phyloP scores from a whole-genome alignment of 2,797 vertebrate species.

The Hemitrygon akajei region DNA sequence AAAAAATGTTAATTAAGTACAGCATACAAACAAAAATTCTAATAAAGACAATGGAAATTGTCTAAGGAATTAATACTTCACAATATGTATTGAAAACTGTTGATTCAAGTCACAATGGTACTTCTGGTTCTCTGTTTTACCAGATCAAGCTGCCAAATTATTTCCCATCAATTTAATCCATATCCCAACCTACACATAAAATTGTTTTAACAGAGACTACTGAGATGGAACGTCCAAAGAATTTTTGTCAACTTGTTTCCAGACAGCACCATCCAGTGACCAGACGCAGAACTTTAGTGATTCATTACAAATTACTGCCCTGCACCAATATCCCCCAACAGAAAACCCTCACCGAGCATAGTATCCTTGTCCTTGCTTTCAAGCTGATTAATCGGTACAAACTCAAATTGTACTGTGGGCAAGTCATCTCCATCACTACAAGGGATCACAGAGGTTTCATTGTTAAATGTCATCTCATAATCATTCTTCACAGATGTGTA shows the following conservation, averaged over 20 bases:
- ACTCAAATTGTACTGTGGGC: constrained; percentile 83
- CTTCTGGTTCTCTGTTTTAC: neutral
- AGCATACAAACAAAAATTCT: neutral
- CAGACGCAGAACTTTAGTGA: neutral
- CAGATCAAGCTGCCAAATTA: neutral
- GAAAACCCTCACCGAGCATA: constrained; percentile 72
- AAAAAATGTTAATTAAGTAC: neutral
- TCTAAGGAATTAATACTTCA: neutral
- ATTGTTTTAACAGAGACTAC: neutral
- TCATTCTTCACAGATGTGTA: constrained; percentile 75
- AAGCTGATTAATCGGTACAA: constrained; percentile 75
- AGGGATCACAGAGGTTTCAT: constrained; percentile 77
- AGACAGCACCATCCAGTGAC: neutral
- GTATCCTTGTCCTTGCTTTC: constrained; percentile 78
- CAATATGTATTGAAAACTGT: neutral
- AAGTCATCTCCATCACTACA: constrained; percentile 81
- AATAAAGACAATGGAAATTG: neutral
- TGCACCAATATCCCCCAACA: neutral
- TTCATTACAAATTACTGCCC: neutral
- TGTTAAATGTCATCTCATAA: constrained; percentile 80
- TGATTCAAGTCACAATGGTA: neutral
- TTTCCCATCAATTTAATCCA: neutral
- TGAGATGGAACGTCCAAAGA: neutral
- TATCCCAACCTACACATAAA: neutral
- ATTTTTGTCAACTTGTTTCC: neutral